Base-by-base conservation (phyloP, 2,113 vertebrate genomes). In the Cyphomyrus plagiostoma region DNA sequence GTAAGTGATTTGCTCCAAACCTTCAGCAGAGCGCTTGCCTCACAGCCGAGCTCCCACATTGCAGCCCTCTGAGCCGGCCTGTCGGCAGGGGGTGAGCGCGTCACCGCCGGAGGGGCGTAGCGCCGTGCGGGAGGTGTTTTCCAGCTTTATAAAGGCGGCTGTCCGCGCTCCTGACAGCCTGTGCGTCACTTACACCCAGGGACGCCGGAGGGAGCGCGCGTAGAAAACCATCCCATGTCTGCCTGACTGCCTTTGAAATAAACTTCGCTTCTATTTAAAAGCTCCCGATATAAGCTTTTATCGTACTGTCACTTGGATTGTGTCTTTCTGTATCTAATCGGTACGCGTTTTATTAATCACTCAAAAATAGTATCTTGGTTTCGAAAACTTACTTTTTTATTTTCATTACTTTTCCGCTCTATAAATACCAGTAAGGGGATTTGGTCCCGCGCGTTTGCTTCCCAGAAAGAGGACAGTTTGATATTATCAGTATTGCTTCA, bases 61-160 rank as follows among this genome's bases (percentile, higher is more conserved):
- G 19, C 13, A 15, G 74, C 35, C 17, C 30, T 17, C 35, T 17
- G 74, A 42, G 82, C 82, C 42, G 52, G 53, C 35, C 39, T 8
- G 30, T 39, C 86, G 30, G 86, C 90, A 94, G 92, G 94, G 94
- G 91, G 89, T 88, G 92, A 94, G 92, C 94, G 96, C 97, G 96
- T 97, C 96, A 98, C 93, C 92, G 91, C 82, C 90, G 92, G 90
- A 94, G 96, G 96, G 97, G 97, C 96, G 97, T 97, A 91, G 95
- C 95, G 91, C 94, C 92, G 95, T 92, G 92, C 93, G 93, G 93
- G 95, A 93, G 96, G 97, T 97, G 95, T 97, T 98, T 98, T 97
- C 97, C 97, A 96, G 96, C 95, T 97, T 98, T 98, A 98, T 97
- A 98, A 97, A 96, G 96, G 95, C 95, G 92, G 95, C 92, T 94